Base-by-base conservation (phyloP, 92 coral and sea anemone species). In the Actinostola sp. region DNA sequence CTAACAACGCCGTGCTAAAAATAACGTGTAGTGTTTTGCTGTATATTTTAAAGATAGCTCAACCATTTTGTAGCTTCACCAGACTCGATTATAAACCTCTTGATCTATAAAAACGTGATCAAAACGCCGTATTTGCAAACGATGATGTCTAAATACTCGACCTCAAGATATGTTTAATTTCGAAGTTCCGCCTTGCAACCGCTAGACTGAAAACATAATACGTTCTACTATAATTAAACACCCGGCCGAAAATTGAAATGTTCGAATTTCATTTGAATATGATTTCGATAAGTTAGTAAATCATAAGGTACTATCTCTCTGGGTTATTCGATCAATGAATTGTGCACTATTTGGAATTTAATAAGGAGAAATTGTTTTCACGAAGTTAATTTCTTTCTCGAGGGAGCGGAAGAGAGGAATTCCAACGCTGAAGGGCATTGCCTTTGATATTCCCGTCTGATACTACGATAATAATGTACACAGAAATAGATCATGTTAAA, bases 391-490 rank as follows among this genome's bases (percentile, higher is more conserved):
- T 3, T 13, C n/a, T n/a, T 57, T 57, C 15, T 57, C 36, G 36
- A 36, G 72, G 25, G 74, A 50, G 13, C 74, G 74, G 74, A 52
- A 46, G 39, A 31, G 30, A 42, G 20, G 57, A 34, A 68, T 49
- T 68, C 74, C 74, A 45, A 33, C 61, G 74, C 74, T 56, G 19
- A 33, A 23, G 42, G 74, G 61, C 62, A 68, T 25, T 52, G 7
- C 12, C 62, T 68, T 50, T 25, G 74, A 68, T 50, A 68, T 46
- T 30, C 48, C 8, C 39, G 39, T 57, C 36, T 10, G 63, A 57
- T 57, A 57, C 63, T 19, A n/a, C n/a, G n/a, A 1, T 27, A 12
- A 57, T 14, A 2, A 30, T 27, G 63, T 57, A 57, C 26, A 57
- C 63, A 1, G 4, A n/a, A n/a, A n/a, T n/a, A n/a, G n/a, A n/a